Base-by-base conservation (phyloP, 2,888 invertebrate genomes). In the Zaprionus obscuricornis region DNA sequence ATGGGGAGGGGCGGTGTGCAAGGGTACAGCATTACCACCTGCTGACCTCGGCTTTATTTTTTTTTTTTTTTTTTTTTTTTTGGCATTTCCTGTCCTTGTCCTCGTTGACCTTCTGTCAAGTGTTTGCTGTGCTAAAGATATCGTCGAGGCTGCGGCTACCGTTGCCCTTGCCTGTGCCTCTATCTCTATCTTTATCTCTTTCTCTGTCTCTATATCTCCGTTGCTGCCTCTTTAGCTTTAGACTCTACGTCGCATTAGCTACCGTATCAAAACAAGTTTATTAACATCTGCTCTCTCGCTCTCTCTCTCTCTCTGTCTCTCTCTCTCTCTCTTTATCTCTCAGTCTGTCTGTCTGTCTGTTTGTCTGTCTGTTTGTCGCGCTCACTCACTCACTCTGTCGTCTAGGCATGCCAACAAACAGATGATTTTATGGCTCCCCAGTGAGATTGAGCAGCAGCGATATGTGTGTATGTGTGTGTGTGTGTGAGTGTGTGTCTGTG, bases 261-360 rank as follows among this genome's bases (percentile, higher is more conserved):
- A 60, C 50, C 59, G 52, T 68, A 60, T 82, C 75, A 78, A 78
- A 83, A 78, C 81, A 84, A 71, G 77, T 84, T 76, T 74, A 77
- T 77, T 84, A 74, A 84, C 72, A 69, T 37, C 58, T 29, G 50
- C 18, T 37, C 62, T 40, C 29, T 20, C 46, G 39, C 31, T 34
- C 17, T 34, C 54, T 36, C 10, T 11, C 29, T 5, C 20, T 1
- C 54, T 36, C 10, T 11, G 24, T 5, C 20, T 1, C 10, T 10
- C 8, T 3, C 5, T 6, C 10, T 1, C 11, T 8, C 8, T 17
- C 17, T 16, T 7, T 17, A 8, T 7, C 18, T 17, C n/a, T 6
- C 17, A 17, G 3, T n/a, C 8, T 33, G 36, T 1, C 11, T 7
- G 18, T 43, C 4, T 17, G n/a, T 8, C 7, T 31, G 11, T 26